These are phyloP conservation scores for Enteromius paludinosus DNA, from an alignment of 2,797 vertebrate species.

Conservation along the genomic window DNA sequence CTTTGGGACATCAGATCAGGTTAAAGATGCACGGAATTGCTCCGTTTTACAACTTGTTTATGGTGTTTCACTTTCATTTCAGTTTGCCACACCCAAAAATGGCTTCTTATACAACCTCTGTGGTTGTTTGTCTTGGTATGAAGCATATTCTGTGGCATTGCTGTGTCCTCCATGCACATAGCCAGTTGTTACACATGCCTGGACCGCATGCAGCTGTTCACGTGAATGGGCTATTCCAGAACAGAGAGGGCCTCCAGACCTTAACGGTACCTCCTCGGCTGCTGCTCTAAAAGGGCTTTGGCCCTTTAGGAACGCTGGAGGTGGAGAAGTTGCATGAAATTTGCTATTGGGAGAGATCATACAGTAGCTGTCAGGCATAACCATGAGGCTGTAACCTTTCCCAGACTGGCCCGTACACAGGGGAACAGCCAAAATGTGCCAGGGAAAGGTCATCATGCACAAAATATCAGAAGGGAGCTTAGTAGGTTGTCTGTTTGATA, in stretches of 20 bases:
- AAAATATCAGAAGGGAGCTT: slow-evolving; percentile 39
- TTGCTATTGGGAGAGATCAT: neutral
- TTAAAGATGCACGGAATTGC: neutral
- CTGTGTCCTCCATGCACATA: neutral
- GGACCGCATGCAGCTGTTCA: slow-evolving; percentile 30
- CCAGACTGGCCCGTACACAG: neutral
- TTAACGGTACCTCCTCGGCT: neutral
- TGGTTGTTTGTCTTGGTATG: neutral
- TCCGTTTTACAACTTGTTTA: neutral
- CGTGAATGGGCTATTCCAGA: neutral
- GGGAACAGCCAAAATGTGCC: slow-evolving; percentile 6
- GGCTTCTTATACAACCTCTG: neutral
- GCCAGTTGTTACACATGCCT: slow-evolving; percentile 39
- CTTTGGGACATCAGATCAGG: neutral
- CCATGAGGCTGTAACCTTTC: slow-evolving; percentile 31
- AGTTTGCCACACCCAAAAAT: neutral
- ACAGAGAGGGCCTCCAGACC: neutral
- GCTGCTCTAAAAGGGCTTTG: neutral
- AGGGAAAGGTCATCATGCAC: slow-evolving; percentile 47
- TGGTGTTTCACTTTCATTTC: neutral
- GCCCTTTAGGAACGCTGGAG: neutral
- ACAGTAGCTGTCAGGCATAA: slow-evolving; percentile 5
- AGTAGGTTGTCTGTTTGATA: slow-evolving; percentile 1
- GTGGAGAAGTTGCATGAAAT: neutral
- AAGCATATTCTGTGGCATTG: slow-evolving; percentile 6